A percentile compares a stretch with the other conserved stretches of the same genome.
Conservation (phyloP, 2,888 invertebrate genomes). For the Hirtodrosophila alboralis region DNA sequence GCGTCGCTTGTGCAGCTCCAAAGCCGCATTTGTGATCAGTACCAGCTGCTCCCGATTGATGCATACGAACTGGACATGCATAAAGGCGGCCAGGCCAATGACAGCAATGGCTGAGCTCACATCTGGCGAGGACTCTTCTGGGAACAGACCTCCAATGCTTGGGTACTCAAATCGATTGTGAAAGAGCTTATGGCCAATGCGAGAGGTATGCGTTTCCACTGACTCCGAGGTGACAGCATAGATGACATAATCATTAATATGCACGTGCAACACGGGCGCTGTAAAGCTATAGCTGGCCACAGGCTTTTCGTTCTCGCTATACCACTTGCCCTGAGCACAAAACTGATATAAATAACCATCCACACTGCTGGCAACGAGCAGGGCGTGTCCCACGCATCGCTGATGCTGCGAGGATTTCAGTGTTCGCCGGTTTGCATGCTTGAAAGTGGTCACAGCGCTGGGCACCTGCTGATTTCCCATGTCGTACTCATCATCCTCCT, state of each 20-base stretch:
- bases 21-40: constrained; percentile 79
- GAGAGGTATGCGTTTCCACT: constrained; percentile 90
- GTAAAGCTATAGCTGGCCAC: constrained; percentile 89
- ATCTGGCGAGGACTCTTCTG: constrained; percentile 83
- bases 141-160: constrained; percentile 79
- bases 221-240: constrained; percentile 91
- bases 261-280: constrained; percentile 88
- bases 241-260: constrained; percentile 88
- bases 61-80: constrained; percentile 82
- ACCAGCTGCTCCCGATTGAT: constrained; percentile 81
- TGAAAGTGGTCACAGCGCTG: constrained; percentile 74
- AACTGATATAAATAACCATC: constrained; percentile 91
- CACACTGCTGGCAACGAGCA: constrained; percentile 85
- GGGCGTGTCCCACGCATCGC: constrained; percentile 85
- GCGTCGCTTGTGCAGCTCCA: constrained; percentile 59
- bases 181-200: constrained; percentile 87
- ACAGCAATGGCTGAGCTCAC: constrained; percentile 82
- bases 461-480: constrained; percentile 82
- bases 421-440: constrained; percentile 77
- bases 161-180: constrained; percentile 84
- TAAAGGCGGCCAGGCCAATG: constrained; percentile 82
- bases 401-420: constrained; percentile 86
- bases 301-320: constrained; percentile 85
- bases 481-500: constrained; percentile 78
- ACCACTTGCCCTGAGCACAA: constrained; percentile 85